These are phyloP conservation scores for Melitaea cinxia DNA, from an alignment of 1,140 invertebrate species.

Conservation along the genomic window DNA sequence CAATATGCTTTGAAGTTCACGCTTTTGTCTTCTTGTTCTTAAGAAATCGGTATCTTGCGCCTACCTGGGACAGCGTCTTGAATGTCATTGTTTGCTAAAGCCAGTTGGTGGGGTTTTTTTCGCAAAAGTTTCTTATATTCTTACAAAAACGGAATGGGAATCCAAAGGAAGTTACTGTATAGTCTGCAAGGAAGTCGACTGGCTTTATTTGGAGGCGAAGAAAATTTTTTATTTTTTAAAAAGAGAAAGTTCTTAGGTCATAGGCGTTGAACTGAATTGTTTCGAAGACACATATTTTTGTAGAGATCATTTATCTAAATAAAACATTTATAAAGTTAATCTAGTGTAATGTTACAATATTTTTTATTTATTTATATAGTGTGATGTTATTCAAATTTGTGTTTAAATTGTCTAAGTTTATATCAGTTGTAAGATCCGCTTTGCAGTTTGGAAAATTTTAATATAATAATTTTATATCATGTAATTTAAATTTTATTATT, in stretches of 20 bases:
- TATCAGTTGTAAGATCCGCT: too few relatives aligned
- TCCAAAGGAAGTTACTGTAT: conserved; percentile 19
- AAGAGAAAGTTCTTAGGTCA: neutral
- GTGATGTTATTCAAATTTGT: too few relatives aligned
- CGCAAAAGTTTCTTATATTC: conserved; percentile 43
- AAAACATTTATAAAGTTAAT: too few relatives aligned
- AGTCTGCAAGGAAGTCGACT: conserved; percentile 15
- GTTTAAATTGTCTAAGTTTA: too few relatives aligned
- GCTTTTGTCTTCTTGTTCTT: conserved; percentile 51
- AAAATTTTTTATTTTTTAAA: neutral
- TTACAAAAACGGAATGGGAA: conserved; percentile 28
- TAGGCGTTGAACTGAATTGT: neutral
- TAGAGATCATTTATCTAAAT: too few relatives aligned
- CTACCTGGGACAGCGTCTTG: conserved; percentile 70
- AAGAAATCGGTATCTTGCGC: conserved; percentile 73
- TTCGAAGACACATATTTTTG: too few relatives aligned
- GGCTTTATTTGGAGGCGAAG: conserved; percentile 9
- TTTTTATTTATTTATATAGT: too few relatives aligned
- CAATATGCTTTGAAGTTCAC: conserved; percentile 21
- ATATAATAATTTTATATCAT: too few relatives aligned
- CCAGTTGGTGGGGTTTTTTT: conserved; percentile 48
- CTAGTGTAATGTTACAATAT: too few relatives aligned
- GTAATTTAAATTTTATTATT: too few relatives aligned
- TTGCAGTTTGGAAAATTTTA: too few relatives aligned
- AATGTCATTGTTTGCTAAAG: conserved; percentile 54